phyloP scores from a whole-genome alignment of 2,888 invertebrate genomes.

The Dryomyza anilis region DNA sequence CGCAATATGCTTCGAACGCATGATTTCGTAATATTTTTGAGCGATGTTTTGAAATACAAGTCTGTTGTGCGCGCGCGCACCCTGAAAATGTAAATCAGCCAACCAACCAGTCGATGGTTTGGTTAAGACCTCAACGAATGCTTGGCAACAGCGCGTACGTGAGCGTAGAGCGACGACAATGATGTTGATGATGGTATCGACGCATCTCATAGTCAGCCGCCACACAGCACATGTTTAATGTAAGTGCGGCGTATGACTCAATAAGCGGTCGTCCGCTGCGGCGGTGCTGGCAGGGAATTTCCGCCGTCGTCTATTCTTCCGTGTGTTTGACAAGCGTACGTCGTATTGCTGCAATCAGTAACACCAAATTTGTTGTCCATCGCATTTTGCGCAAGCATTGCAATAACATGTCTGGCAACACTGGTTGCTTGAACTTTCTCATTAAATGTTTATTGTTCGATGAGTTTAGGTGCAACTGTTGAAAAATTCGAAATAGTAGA shows the following conservation, averaged over 20 bases:
- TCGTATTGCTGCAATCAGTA: too few species aligned
- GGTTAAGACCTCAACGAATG: neutral
- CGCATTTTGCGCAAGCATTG: too few species aligned
- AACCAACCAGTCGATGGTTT: neutral
- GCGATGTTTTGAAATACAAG: slow-evolving; percentile 2
- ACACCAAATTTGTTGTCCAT: too few species aligned
- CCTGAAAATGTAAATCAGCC: slow-evolving; percentile 6
- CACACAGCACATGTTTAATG: neutral
- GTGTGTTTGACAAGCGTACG: too few species aligned
- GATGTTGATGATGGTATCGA: too few species aligned
- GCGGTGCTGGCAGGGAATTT: slow-evolving; percentile 3
- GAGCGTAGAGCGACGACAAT: too few species aligned
- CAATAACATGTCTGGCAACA: too few species aligned
- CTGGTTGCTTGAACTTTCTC: too few species aligned
- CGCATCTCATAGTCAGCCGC: neutral
- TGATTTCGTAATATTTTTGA: slow-evolving; percentile 5
- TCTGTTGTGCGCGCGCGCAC: slow-evolving; percentile 2
- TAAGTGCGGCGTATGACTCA: neutral
- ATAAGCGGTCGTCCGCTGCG: neutral
- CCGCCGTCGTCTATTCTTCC: too few species aligned
- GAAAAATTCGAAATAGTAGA: too few species aligned
- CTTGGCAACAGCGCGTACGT: slow-evolving; percentile 10
- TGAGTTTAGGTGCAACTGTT: too few species aligned
- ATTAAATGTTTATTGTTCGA: too few species aligned
- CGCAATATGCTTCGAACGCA: neutral